Base-by-base conservation (phyloP, 2,797 vertebrate species). In the Hippopotamyrus pictus region DNA sequence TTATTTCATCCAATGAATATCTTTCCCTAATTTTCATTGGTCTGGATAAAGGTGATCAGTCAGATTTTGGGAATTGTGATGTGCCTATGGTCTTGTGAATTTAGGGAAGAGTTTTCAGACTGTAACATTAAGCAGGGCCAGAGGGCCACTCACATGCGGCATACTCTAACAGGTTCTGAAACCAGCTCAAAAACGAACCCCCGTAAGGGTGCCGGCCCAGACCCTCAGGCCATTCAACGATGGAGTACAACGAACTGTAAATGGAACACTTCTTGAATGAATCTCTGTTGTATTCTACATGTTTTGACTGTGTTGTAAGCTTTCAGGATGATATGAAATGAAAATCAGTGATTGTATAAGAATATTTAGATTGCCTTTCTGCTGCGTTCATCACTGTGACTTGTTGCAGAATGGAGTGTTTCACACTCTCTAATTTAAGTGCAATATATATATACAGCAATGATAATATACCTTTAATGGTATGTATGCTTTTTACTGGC, bases 301-400 rank as follows among this genome's bases (percentile, higher is more conserved):
- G 54, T 44, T 17, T 48, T 5, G 19, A 85, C 51, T 54, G 54
- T 86, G 73, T 88, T 88, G 37, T 46, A 89, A 53, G 17, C 51
- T 8, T 84, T 83, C 90, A 46, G 91, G 87, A 91, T 62, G 91
- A 93, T 92, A 91, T 37, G 33, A 69, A 90, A 89, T 88, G 88
- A 88, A 91, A 91, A 89, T 90, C 1, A 1, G 85, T 79, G 91
- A 90, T 93, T 88, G 76, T 92, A 91, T 92, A 88, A 91, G 92
- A 37, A 59, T 19, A 57, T 57, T 57, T 57, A 89, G 92, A 89
- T 89, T 51, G 86, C 92, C 90, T 87, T 69, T 90, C 90, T 89
- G 94, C 57, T 91, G 91, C 90, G 94, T 93, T 95, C 91, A 94
- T 91, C 88, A 48, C 59, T 82, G 92, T 92, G 91, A 91, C 90